Evolutionary conservation across 2,888 invertebrate species (phyloP), one percentile per base, ranked within the genome.

Genomic region (Trichogramma evanescens): DNA sequence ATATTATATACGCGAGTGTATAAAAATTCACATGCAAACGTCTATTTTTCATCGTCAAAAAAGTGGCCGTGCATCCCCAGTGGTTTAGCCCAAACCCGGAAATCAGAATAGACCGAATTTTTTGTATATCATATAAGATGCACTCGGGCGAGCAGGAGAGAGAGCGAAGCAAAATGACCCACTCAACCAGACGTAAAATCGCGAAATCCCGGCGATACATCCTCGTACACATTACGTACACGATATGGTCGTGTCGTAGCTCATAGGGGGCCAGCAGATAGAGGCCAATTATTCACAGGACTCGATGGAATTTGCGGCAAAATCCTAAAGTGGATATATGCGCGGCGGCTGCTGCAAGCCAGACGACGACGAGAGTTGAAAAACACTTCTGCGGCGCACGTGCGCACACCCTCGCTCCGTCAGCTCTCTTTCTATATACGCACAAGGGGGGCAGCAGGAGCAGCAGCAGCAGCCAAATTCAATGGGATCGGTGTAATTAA

Each of bases 401-500:
- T 66, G 71, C 71, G 69, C 72, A 62, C 66, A 57, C 49, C 9
- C 40, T 13, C 43, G 5, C 58, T 8, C 56, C 8, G 6, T 6
- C 4, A 41, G 7, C 46, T 46, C 46, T 51, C 41, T 45, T 10
- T 39, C 13, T 6, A 26, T 43, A 38, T 40, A 7, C 43, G 54
- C 10, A 7, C 9, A 7, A 48, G 13, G 48, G 48, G 48, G 8
- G 48, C 46, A 56, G 62, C 63, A 63, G 65, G 64, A 69, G 68
- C 68, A 63, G 65, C 64, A 69, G 68, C 68, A 68, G 68, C 68
- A 68, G 66, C 69, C 66, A 68, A 71, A 76, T 74, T 77, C 72
- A 75, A 77, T 75, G 68, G 74, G 75, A 77, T 77, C 72, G 76
- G 71, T 76, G 77, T 77, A 77, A 78, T 78, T 77, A 77, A 77